Percentiles rank a stretch among this genome's conserved stretches.
These are phyloP conservation scores for Amblyopsis hoosieri DNA, from an alignment of 2,797 vertebrate genomes.

Conservation along the genomic window DNA sequence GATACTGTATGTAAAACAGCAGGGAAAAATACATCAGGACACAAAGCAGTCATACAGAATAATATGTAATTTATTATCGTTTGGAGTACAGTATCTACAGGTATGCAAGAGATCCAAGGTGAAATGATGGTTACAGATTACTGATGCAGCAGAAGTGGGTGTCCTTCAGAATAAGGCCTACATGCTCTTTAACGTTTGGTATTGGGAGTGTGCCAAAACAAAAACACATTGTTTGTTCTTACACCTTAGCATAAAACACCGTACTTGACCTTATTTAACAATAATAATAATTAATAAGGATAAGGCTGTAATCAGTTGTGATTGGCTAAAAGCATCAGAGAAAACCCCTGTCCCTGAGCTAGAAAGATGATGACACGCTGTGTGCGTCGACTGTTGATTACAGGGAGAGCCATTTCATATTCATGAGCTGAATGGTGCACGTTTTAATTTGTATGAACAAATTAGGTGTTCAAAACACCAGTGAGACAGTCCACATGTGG, in stretches of 20 bases:
- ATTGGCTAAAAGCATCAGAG: slow-evolving; percentile 58
- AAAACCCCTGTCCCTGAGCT: slow-evolving; percentile 55
- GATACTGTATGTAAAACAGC: too few relatives aligned
- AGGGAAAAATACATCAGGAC: too few relatives aligned
- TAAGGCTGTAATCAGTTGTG: slow-evolving; percentile 42
- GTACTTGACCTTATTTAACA: slow-evolving; percentile 34
- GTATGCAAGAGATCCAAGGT: slow-evolving; percentile 57
- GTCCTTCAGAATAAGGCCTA: slow-evolving; percentile 12
- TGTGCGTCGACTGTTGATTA: slow-evolving; percentile 72
- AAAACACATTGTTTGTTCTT: too few relatives aligned
- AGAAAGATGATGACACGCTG: slow-evolving; percentile 40
- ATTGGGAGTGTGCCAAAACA: too few relatives aligned
- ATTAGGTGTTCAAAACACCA: slow-evolving; percentile 74
- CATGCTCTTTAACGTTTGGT: too few relatives aligned
- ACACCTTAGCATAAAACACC: not conserved
- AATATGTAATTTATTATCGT: slow-evolving; percentile 48
- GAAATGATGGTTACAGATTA: slow-evolving; percentile 59
- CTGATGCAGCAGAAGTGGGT: slow-evolving; percentile 49
- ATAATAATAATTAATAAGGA: slow-evolving; percentile 38
- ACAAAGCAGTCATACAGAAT: too few relatives aligned
- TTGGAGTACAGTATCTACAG: slow-evolving; percentile 71
- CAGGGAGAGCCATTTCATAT: slow-evolving; percentile 71
- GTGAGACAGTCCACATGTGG: slow-evolving; percentile 47
- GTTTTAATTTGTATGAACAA: slow-evolving; percentile 79
- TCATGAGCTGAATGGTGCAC: slow-evolving; percentile 79